Base-by-base conservation (phyloP, 2,797 vertebrate species). In the Schizopygopsis malacanthus region DNA sequence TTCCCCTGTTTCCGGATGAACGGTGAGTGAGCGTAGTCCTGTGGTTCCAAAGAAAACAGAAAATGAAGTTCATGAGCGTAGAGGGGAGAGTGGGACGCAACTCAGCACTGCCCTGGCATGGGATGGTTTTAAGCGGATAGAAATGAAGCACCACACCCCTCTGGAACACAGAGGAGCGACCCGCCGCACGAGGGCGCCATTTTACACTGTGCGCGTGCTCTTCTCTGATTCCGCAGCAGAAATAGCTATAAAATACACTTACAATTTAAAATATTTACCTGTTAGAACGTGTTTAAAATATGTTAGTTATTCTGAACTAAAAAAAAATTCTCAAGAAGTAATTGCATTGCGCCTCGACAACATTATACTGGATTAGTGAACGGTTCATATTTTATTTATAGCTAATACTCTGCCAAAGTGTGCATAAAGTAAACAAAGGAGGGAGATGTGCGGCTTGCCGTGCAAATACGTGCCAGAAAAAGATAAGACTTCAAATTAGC, bases 1-100 rank as follows among this genome's bases (percentile, higher is more conserved):
- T 99, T 99, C 90, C 98, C 98, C 93, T 99, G 97, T 87, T 99
- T 97, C 93, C 98, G 94, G 91, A 97, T 94, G 93, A 98, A 98
- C 69, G 96, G 96, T 15, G 97, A 95, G 88, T 97, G 97, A 85
- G 96, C 91, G 93, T 97, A 97, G 92, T 97, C 97, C 98, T 99
- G 94, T 88, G 89, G 80, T 88, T 73, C 67, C 84, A 85, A 85
- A 75, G 54, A 81, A 87, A 79, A 81, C 72, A 77, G 50, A 82
- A 91, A 84, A 87, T 88, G 88, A 89, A 89, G 54, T 80, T 88
- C 41, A 84, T 71, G 85, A 70, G 85, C 78, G 76, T 86, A 52
- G 61, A 54, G 82, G 76, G 76, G 87, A 81, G 87, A 88, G 82
- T 89, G 90, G 89, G 91, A 91, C 81, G 86, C 81, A 90, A 93